Evolutionary conservation across 2,797 vertebrate species (phyloP).

Genomic region (Triplophysa yarkandensis): DNA sequence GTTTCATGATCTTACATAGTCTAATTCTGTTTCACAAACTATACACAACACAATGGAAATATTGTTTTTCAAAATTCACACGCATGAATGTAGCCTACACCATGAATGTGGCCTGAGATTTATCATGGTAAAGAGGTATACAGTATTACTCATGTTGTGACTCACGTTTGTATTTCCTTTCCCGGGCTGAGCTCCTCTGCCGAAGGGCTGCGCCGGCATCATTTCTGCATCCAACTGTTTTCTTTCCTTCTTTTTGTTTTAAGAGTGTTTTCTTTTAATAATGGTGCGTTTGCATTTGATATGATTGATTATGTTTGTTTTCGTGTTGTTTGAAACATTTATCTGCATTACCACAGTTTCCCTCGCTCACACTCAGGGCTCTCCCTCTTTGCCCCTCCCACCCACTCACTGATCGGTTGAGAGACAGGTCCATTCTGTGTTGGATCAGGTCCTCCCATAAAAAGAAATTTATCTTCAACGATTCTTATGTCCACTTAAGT

Average conservation of each 20-base stretch:
- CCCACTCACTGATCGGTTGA: constrained; percentile 66
- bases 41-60: constrained; percentile 33
- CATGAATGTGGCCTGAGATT: constrained; percentile 9
- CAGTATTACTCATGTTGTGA: constrained; percentile 46
- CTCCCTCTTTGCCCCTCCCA: constrained; percentile 67
- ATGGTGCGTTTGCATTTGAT: constrained; percentile 69
- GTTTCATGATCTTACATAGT: constrained; percentile 29
- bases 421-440: constrained; percentile 29
- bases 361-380: constrained; percentile 82
- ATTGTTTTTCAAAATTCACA: constrained; percentile 33
- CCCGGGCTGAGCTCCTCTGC: constrained; percentile 67
- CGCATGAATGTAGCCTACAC: constrained; percentile 17
- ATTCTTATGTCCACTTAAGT: neutral
- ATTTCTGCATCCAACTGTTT: constrained; percentile 66
- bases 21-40: constrained; percentile 24
- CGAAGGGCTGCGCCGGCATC: constrained; percentile 65
- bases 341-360: constrained; percentile 81
- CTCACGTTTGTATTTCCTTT: constrained; percentile 53
- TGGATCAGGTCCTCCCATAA: constrained; percentile 38
- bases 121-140: constrained; percentile 13
- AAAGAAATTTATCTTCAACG: too few species aligned
- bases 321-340: constrained; percentile 76
- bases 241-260: constrained; percentile 47
- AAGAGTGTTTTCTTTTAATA: constrained; percentile 50
- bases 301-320: constrained; percentile 71